Evolutionary conservation across 2,888 invertebrate species (phyloP), one percentile per base, ranked within the genome.

Genomic region (Phyto melanocephala): DNA sequence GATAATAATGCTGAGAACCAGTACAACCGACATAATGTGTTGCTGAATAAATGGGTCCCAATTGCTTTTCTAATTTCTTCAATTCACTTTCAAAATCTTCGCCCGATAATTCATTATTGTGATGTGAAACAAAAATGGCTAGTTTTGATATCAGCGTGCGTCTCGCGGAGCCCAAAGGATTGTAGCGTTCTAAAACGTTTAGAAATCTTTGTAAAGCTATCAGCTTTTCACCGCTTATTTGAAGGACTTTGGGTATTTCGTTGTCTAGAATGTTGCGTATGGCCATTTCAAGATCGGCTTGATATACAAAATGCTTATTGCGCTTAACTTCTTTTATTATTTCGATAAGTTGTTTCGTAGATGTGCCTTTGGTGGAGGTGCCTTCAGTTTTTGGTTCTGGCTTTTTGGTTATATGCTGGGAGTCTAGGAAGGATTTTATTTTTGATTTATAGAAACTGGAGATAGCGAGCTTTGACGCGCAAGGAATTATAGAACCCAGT

Each of bases 281-380:
- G 0, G 97, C 95, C 87, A 95, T 96, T 91, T 98, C 97, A 78
- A 99, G 91, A 91, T 99, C 99, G 84, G 94, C 94, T 47, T 96
- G 96, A 90, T 96, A 97, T 1, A 98, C 93, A 5, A 93, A 90
- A 89, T 95, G 88, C 63, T 89, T 88, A 85, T 85, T 88, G 52
- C 85, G 87, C 76, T 86, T 91, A 84, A 87, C 89, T 65, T 89
- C 87, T 0, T 84, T 68, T 2, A 89, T 83, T 2, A 89, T 85
- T 60, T 63, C 80, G n/a, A 62, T 40, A 6, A 71, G 74, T 40
- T 67, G 20, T 7, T 1, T 35, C 74, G 1, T 45, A 17, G 2
- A 22, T 20, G 5, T 8, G 0, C n/a, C 58, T 68, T 4, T n/a
- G n/a, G n/a, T n/a, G n/a, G n/a, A n/a, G n/a, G 42, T 22, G 13